Evolutionary conservation across 2,113 vertebrate genomes (phyloP), one percentile per base, ranked within the genome.

Genomic region (Syngnathus scovelli): DNA sequence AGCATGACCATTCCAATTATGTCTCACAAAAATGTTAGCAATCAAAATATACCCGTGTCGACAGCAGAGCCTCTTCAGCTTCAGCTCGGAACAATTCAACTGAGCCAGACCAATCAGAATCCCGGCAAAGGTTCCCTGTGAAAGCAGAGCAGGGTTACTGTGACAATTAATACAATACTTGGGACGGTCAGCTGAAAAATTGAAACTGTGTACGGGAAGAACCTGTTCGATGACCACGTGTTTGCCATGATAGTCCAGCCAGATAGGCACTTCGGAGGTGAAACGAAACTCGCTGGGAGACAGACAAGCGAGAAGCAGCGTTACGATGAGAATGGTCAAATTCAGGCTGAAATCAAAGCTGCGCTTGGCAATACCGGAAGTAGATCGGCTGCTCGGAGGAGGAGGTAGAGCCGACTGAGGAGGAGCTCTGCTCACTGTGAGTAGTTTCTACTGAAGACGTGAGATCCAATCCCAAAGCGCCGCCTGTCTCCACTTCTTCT

Each of bases 171-270:
- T 33, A 16, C 13, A 7, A 15, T 48, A 48, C 44, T 48, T 16
- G 44, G 44, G 55, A 18, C 3, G 8, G 9, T 21, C n/a, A n/a
- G 60, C 60, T 11, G 13, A 15, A 63, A 27, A 63, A 1, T 11
- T 41, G 18, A 37, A 61, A 21, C 8, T 11, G 19, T 10, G 19
- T 9, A 8, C 21, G 33, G 11, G 21, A 58, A 33, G 36, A 36
- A 96, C 93, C 89, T 96, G 95, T 80, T 96, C 94, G 76, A 95
- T 93, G 62, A 91, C 90, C 8, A 96, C 91, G 43, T 95, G 95
- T 74, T 96, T 96, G 77, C 95, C 95, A 0, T 96, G 95, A 74
- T 96, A 96, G 78, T 96, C 95, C 68, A 96, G 86, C 92, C 94
- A 95, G 84, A 96, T 95, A 77, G 94, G 94, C 78, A 96, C 95